phyloP scores from a whole-genome alignment of 1,140 invertebrate species.

The Pygmarrhopalites habei region DNA sequence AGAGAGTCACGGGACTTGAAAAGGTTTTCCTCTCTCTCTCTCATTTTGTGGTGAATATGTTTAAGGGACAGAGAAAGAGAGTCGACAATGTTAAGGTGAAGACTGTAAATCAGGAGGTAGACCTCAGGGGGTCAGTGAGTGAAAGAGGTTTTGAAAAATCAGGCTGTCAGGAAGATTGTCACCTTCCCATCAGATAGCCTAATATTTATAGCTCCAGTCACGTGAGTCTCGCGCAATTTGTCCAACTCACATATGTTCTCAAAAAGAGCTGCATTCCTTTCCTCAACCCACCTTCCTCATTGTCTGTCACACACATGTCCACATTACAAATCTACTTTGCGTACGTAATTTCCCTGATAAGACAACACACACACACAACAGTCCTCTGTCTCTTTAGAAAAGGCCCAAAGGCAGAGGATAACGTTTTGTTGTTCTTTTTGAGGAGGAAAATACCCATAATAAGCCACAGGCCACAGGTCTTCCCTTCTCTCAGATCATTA shows the following conservation, averaged over 20 bases:
- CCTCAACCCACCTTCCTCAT: neutral
- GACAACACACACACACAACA: too few species aligned
- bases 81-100: neutral
- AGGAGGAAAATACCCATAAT: too few species aligned
- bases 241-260: slow-evolving; percentile 20
- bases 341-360: neutral
- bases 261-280: neutral
- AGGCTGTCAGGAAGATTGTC: slow-evolving; percentile 36
- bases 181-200: slow-evolving; percentile 35
- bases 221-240: slow-evolving; percentile 34
- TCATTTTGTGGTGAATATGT: neutral
- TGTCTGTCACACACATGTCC: slow-evolving; percentile 1
- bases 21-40: too few species aligned
- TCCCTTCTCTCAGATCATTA: too few species aligned
- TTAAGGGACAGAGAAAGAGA: neutral
- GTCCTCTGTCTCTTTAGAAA: too few species aligned
- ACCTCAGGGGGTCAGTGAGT: slow-evolving; percentile 30
- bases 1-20: neutral
- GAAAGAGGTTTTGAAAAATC: slow-evolving; percentile 33
- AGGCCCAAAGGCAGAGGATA: too few species aligned
- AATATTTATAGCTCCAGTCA: slow-evolving; percentile 36
- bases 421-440: too few species aligned
- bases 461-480: too few species aligned
- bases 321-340: slow-evolving; percentile 12
- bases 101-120: slow-evolving; percentile 22